Percentiles rank a stretch among this genome's conserved stretches.
Evolutionary conservation across 1,140 invertebrate genomes (phyloP).

Genomic region (Neotoxoptera formosana): DNA sequence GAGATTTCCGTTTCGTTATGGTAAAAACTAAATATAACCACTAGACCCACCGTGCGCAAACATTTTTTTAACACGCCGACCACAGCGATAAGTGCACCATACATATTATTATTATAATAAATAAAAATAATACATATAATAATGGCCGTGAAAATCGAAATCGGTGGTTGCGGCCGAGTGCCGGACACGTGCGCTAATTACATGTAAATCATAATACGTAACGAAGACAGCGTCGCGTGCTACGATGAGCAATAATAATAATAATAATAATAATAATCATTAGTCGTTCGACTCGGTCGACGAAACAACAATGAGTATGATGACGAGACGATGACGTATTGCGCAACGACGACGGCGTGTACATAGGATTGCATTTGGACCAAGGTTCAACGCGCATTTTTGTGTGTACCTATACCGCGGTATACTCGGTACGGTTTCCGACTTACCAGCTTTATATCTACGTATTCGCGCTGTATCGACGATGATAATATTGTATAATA

Average conservation of each 20-base stretch:
- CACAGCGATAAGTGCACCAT: background rate
- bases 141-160: slow-evolving; percentile 6
- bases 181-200: slow-evolving; percentile 5
- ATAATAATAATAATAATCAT: background rate
- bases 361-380: slow-evolving; percentile 14
- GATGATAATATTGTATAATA: background rate
- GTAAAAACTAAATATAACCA: background rate
- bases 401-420: background rate
- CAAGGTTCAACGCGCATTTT: background rate
- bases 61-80: background rate
- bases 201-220: background rate
- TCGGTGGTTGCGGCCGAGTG: background rate
- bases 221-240: background rate
- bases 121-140: background rate
- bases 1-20: background rate
- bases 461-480: background rate
- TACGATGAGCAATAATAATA: background rate
- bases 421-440: background rate
- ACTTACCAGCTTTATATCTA: background rate
- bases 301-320: background rate
- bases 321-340: background rate
- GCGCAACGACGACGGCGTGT: background rate
- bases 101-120: background rate
- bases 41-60: background rate
- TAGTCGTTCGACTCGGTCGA: background rate